phyloP scores from a whole-genome alignment of 2,113 vertebrate species.

The Zingel zingel region DNA sequence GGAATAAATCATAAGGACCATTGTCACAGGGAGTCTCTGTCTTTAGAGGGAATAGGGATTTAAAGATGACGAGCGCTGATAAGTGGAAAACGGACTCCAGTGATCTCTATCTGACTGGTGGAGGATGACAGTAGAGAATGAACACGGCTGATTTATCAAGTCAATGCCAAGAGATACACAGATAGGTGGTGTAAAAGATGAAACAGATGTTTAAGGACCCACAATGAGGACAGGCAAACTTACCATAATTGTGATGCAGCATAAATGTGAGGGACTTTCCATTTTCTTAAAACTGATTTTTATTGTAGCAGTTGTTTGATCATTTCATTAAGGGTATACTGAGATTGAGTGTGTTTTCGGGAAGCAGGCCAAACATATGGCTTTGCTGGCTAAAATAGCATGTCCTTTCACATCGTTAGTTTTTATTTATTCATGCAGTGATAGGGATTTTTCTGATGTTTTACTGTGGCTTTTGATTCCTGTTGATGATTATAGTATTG shows the following conservation, averaged over 20 bases:
- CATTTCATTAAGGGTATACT: conserved; percentile 32
- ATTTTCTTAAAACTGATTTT: conserved; percentile 20
- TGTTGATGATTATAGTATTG: conserved; percentile 54
- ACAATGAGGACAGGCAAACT: conserved; percentile 2
- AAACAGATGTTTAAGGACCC: conserved; percentile 38
- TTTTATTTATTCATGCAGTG: conserved; percentile 47
- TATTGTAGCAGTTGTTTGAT: conserved; percentile 35
- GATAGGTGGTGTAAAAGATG: conserved; percentile 29
- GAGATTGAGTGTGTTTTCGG: conserved; percentile 18
- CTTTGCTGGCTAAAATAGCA: conserved; percentile 38
- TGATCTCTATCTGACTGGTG: conserved; percentile 45
- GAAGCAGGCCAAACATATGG: conserved; percentile 52
- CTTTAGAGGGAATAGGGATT: conserved; percentile 26
- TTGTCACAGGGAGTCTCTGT: conserved; percentile 11
- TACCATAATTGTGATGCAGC: conserved; percentile 17
- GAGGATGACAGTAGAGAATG: conserved; percentile 24
- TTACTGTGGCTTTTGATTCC: conserved; percentile 34
- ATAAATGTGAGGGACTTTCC: conserved; percentile 46
- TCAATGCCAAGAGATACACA: conserved; percentile 18
- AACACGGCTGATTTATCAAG: conserved; percentile 39
- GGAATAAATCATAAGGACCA: conserved; percentile 51
- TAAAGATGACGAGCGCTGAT: conserved; percentile 54
- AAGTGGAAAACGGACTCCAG: conserved; percentile 46
- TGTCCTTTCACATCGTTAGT: conserved; percentile 20
- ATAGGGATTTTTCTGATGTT: conserved; percentile 37